Percentiles rank a stretch among this genome's conserved stretches.
Conservation (phyloP, 2,797 vertebrate genomes). For the Eulemur coronatus region DNA sequence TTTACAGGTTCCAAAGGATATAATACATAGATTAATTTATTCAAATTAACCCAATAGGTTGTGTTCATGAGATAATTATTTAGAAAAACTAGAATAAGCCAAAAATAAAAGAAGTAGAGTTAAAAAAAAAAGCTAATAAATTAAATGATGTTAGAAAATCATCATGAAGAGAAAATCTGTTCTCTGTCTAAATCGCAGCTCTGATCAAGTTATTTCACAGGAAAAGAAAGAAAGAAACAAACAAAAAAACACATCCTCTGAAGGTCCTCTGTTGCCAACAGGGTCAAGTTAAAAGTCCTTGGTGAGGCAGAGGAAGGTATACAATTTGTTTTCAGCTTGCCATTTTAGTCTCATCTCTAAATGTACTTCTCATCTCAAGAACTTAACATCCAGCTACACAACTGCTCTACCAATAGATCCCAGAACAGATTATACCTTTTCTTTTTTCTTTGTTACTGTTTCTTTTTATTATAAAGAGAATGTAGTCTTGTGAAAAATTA, state of each 20-base stretch:
- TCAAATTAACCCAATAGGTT: background rate
- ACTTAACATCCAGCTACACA: constrained; percentile 13
- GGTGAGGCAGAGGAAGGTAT: background rate
- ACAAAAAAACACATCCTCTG: background rate
- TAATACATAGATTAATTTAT: constrained; percentile 8
- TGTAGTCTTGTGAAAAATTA: constrained; percentile 12
- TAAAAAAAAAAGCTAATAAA: background rate
- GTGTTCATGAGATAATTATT: background rate
- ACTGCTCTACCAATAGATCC: background rate
- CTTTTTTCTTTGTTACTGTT: background rate
- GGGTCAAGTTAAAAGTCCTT: constrained; percentile 5
- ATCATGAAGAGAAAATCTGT: constrained; percentile 20
- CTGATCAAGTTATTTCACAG: background rate
- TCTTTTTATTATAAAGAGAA: background rate
- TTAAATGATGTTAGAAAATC: constrained; percentile 41
- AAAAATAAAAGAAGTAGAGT: constrained; percentile 36
- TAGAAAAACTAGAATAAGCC: background rate
- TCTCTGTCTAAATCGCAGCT: constrained; percentile 32
- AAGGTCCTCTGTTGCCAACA: background rate
- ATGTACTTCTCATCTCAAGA: background rate
- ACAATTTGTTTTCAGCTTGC: background rate
- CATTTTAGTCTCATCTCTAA: constrained; percentile 17
- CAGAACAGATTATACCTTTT: background rate
- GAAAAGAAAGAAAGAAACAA: background rate
- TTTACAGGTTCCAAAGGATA: constrained; percentile 23